phyloP scores from a whole-genome alignment of 2,888 invertebrate genomes.

The Agrilus cyanescens region DNA sequence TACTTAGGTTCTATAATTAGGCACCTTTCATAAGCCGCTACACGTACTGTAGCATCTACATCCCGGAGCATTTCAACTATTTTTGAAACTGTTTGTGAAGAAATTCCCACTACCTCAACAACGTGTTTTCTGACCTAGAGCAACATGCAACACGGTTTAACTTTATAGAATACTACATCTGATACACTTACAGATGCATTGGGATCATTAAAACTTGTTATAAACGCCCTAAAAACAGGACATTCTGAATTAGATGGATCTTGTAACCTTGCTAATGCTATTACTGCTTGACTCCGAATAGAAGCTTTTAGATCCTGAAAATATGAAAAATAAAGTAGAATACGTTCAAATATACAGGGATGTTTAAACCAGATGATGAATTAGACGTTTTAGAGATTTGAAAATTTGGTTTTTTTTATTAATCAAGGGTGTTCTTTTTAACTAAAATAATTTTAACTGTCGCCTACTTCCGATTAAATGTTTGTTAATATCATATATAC shows the following conservation, averaged over 20 bases:
- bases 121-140: constrained; percentile 21
- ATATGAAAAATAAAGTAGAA: neutral
- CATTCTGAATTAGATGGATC: constrained; percentile 41
- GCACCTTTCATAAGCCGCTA: constrained; percentile 38
- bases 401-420: no score
- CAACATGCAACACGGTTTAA: neutral
- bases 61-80: constrained; percentile 42
- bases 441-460: no score
- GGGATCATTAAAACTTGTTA: constrained; percentile 13
- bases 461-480: no score
- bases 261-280: constrained; percentile 44
- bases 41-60: constrained; percentile 41
- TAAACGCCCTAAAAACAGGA: constrained; percentile 39
- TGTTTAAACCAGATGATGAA: no score
- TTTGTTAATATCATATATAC: no score
- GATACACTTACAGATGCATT: constrained; percentile 6
- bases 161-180: neutral
- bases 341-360: no score
- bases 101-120: constrained; percentile 38
- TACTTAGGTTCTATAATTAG: constrained; percentile 43
- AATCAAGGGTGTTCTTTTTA: no score
- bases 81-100: constrained; percentile 36
- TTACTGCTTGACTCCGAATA: constrained; percentile 44
- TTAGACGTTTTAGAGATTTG: no score
- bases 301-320: constrained; percentile 22